Evolutionary conservation across 2,797 vertebrate genomes (phyloP).

Genomic region (Anguilla pacifica): DNA sequence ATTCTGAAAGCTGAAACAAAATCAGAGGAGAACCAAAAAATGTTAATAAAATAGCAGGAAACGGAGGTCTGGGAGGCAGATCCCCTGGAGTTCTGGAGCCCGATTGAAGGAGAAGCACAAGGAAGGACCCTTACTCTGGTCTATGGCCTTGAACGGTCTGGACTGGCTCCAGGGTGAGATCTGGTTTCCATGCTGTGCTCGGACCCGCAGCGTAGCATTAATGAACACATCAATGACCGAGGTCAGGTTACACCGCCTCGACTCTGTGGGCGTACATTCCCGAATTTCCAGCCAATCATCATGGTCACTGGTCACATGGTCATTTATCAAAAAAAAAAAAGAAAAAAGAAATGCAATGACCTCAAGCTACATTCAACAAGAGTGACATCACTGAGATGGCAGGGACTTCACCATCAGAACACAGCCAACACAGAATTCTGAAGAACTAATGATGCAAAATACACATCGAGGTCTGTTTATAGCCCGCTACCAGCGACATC

Average conservation of each 20-base stretch:
- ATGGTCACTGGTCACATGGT: fast-evolving
- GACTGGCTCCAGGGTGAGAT: not conserved
- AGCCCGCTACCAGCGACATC: too few relatives aligned
- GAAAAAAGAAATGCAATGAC: not conserved
- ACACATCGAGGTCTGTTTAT: not conserved
- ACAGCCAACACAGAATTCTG: not conserved
- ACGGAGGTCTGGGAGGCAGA: not conserved
- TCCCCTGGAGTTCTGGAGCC: not conserved
- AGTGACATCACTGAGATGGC: not conserved
- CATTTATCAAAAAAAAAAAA: constrained; percentile 18
- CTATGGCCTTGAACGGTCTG: constrained; percentile 22
- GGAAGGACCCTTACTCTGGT: not conserved
- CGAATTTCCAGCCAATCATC: not conserved
- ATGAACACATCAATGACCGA: fast-evolving
- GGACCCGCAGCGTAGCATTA: constrained; percentile 41
- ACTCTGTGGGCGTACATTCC: constrained; percentile 15
- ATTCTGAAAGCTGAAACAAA: too few relatives aligned
- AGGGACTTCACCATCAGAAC: not conserved
- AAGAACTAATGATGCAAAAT: not conserved
- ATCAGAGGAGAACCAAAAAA: not conserved
- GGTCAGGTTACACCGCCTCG: constrained; percentile 38
- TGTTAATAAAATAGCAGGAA: not conserved
- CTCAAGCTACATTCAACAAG: not conserved
- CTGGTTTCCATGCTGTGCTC: not conserved
- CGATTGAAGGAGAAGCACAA: not conserved